Percentiles rank a stretch among this genome's conserved stretches.
Conservation (phyloP, 2,113 vertebrate species). For the Spea bombifrons region DNA sequence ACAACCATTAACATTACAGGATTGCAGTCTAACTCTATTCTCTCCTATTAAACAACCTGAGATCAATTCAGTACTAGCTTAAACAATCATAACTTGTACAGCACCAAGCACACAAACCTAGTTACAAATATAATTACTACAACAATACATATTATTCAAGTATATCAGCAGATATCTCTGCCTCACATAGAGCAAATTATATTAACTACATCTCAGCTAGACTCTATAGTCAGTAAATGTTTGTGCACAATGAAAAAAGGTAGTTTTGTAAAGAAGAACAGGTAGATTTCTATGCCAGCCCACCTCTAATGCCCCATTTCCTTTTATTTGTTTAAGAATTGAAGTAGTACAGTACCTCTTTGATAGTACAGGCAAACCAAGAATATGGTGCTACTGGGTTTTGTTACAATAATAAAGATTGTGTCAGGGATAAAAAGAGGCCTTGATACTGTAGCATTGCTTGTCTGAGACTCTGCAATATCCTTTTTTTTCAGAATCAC, state of each 20-base stretch:
- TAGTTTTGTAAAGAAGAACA: slow-evolving; percentile 72
- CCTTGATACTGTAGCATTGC: slow-evolving; percentile 61
- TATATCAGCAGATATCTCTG: slow-evolving; percentile 71
- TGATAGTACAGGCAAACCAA: slow-evolving; percentile 54
- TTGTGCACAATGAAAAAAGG: slow-evolving; percentile 88
- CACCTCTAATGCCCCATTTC: slow-evolving; percentile 64
- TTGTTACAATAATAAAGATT: slow-evolving; percentile 55
- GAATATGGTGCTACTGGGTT: slow-evolving; percentile 54
- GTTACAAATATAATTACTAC: slow-evolving; percentile 85
- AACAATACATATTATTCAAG: slow-evolving; percentile 79
- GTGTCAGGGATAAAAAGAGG: slow-evolving; percentile 55
- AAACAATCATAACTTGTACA: slow-evolving; percentile 72
- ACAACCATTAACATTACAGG: slow-evolving; percentile 68
- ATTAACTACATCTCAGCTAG: slow-evolving; percentile 72
- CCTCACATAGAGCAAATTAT: slow-evolving; percentile 74
- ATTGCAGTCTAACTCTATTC: slow-evolving; percentile 69
- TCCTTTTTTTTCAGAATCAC: slow-evolving; percentile 59
- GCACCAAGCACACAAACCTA: slow-evolving; percentile 82
- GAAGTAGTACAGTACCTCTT: slow-evolving; percentile 69
- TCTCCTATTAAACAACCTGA: slow-evolving; percentile 78
- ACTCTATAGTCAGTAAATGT: slow-evolving; percentile 72
- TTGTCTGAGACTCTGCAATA: slow-evolving; percentile 49
- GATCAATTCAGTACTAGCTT: slow-evolving; percentile 80
- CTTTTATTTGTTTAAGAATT: slow-evolving; percentile 59
- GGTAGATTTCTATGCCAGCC: slow-evolving; percentile 73